Base-by-base conservation (phyloP, 1,140 invertebrate genomes). In the Pseudachorutes palmiensis region DNA sequence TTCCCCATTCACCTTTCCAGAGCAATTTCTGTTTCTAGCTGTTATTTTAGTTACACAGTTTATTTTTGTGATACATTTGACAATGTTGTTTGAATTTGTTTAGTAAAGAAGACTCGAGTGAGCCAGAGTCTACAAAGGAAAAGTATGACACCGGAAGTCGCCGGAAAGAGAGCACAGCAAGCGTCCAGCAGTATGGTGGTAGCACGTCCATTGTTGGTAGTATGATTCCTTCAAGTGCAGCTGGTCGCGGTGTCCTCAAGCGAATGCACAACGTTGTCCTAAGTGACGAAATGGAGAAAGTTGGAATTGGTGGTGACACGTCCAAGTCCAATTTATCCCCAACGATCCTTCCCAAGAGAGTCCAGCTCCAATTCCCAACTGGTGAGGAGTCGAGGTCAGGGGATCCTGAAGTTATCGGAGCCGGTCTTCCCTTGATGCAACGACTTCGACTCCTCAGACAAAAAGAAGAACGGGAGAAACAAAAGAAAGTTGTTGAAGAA, bases 371-470 rank as follows among this genome's bases (percentile, higher is more conserved):
- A 48, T n/a, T 48, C 29, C 66, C 28, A 62, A 3, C 2, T 16
- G 32, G 33, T 29, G 67, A 32, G 26, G 32, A 33, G 48, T 58
- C 14, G 41, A 26, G 45, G 68, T 72, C 70, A 83, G 76, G 79
- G 79, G 65, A 84, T 85, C 24, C 14, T 29, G 72, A 88, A 80
- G 86, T 88, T 0, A 83, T 88, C 22, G 87, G 86, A 16, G 85
- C 85, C 51, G 90, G 90, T 0, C 78, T 92, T 55, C 89, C 89
- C 1, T 80, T 93, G 5, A 80, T 92, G 1, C 89, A 93, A 76
- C 80, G 90, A 68, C 80, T 93, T 26, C 79, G 90, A 33, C 79
- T 91, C 61, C 80, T 92, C 9, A 91, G 90, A 77, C 85, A 87
- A 14, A 91, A 89, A 77, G 87, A 87, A 75, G 89, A 90, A 69